Evolutionary conservation across 2,888 invertebrate genomes (phyloP).

Genomic region (Empis livida): DNA sequence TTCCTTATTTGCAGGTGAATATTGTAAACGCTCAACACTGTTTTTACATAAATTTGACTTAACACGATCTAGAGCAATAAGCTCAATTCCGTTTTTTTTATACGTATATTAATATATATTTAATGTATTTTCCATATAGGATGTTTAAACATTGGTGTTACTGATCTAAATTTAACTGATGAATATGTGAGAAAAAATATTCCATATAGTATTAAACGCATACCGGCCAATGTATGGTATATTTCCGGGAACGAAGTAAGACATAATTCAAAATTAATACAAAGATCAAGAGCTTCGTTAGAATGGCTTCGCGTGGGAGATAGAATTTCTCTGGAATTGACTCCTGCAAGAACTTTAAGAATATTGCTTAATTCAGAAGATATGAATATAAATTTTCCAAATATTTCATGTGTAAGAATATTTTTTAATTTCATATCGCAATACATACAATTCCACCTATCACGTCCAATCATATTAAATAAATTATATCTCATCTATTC

Average conservation of each 20-base stretch:
- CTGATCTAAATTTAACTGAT: constrained; percentile 51
- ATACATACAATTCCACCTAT: no score
- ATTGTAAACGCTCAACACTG: no score
- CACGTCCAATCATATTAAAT: no score
- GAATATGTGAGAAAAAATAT: constrained; percentile 51
- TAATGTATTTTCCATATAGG: constrained; percentile 42
- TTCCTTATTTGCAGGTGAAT: constrained; percentile 32
- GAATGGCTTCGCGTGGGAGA: constrained; percentile 74
- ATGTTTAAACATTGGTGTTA: constrained; percentile 65
- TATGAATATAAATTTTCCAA: constrained; percentile 58
- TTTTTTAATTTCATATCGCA: neutral
- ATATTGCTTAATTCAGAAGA: constrained; percentile 73
- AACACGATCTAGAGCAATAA: no score
- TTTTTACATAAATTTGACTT: no score
- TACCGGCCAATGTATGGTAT: constrained; percentile 49
- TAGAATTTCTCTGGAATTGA: constrained; percentile 60
- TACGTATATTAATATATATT: no score
- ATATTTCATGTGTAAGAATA: constrained; percentile 58
- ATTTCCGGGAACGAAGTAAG: constrained; percentile 48
- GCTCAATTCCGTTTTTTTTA: no score
- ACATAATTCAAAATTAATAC: constrained; percentile 50
- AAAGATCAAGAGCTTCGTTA: constrained; percentile 50
- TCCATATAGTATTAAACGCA: constrained; percentile 47
- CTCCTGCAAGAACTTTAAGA: constrained; percentile 53
- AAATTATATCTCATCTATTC: no score